Evolutionary conservation across 2,888 invertebrate species (phyloP), one percentile per base, ranked within the genome.

Genomic region (Unio pictorum): DNA sequence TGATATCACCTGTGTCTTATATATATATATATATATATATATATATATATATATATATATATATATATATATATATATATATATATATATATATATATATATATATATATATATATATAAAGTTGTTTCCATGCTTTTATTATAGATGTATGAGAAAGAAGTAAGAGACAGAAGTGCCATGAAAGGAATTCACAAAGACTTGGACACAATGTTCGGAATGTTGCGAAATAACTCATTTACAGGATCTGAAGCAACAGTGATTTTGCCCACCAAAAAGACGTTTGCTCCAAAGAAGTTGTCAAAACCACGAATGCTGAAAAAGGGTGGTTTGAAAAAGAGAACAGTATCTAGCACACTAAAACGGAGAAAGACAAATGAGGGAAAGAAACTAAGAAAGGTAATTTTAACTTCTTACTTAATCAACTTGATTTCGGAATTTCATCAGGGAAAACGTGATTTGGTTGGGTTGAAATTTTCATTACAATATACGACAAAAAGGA

Each of bases 141-240:
- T 68, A 23, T 63, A 76, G 65, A 66, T 71, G 56, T 85, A 85
- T 60, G 85, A 85, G 70, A 79, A 79, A 56, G 83, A 84, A 61
- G 83, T 83, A 0, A 67, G 85, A 20, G 73, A 73, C 0, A 65
- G 82, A 58, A 69, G 74, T 60, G 78, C 71, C 7, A 69, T 67
- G 4, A 61, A 30, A 3, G 73, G 73, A 18, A 65, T 85, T 11
- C 71, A 80, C 64, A 78, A 79, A 64, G 85, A 85, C 56, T 61
- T 85, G 55, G 74, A 83, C 57, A 74, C 69, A 0, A 55, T 84
- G 60, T 84, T 85, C 66, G 78, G 79, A 2, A 70, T 73, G 55
- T 69, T 84, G 8, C 67, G 79, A 62, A 78, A 75, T 34, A 70
- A 55, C 23, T 59, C 67, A 4, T n/a, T 66, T 7, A 61, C 59